A percentile compares a stretch with the other conserved stretches of the same genome.
These are phyloP conservation scores for Trachelus stipa DNA, from an alignment of 2,888 invertebrate genomes.

Conservation along the genomic window DNA sequence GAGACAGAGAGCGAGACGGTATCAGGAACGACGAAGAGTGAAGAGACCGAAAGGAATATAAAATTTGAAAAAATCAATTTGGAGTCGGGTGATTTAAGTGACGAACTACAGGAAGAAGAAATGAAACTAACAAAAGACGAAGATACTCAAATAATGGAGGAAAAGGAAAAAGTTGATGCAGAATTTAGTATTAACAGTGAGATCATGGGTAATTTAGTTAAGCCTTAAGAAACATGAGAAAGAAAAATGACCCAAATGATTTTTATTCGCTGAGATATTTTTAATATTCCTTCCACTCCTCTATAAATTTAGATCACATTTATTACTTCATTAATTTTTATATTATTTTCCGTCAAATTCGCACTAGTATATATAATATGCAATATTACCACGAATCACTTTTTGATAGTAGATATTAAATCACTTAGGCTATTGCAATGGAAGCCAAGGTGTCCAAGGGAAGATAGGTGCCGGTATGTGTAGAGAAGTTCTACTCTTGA, in stretches of 20 bases:
- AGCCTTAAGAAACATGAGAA: background rate
- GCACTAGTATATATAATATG: background rate
- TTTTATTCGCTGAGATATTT: background rate
- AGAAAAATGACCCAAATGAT: background rate
- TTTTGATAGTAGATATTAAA: background rate
- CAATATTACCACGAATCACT: background rate
- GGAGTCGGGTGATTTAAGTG: background rate
- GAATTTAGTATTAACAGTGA: background rate
- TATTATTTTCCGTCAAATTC: background rate
- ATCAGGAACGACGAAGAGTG: background rate
- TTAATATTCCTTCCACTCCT: background rate
- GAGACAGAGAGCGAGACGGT: background rate
- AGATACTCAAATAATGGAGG: background rate
- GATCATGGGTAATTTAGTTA: background rate
- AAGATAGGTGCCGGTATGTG: constrained; percentile 32
- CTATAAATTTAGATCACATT: background rate
- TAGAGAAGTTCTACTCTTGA: constrained; percentile 16
- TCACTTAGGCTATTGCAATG: constrained; percentile 27
- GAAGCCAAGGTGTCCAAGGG: constrained; percentile 39
- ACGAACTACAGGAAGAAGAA: background rate
- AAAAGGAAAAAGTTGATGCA: background rate
- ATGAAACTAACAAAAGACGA: background rate
- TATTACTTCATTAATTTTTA: background rate
- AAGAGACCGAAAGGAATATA: background rate
- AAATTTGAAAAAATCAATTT: background rate